Percentiles rank a stretch among this genome's conserved stretches.
Evolutionary conservation across 2,888 invertebrate species (phyloP).

Genomic region (Argyresthia goedartella): DNA sequence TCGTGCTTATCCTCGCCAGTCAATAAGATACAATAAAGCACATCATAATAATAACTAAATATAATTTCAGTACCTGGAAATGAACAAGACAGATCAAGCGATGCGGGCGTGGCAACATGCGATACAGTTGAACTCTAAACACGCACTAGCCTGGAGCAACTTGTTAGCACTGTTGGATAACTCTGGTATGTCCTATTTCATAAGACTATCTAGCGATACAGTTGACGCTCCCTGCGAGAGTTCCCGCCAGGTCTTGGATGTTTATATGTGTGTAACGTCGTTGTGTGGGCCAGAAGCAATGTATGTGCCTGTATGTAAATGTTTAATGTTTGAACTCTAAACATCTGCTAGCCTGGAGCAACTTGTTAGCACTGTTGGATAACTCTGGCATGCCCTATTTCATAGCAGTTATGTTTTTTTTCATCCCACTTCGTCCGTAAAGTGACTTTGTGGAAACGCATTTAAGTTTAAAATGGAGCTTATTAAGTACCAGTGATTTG

Average conservation of each 20-base stretch:
- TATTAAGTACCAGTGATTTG: too few relatives aligned
- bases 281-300: too few relatives aligned
- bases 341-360: conserved; percentile 93
- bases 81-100: conserved; percentile 80
- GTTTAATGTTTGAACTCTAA: conserved; percentile 82
- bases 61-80: conserved; percentile 79
- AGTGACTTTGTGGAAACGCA: too few relatives aligned
- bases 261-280: too few relatives aligned
- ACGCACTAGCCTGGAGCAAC: conserved; percentile 93
- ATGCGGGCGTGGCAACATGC: conserved; percentile 87
- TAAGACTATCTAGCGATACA: not conserved
- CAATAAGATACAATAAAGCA: too few relatives aligned
- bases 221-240: too few relatives aligned
- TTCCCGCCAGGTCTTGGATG: too few relatives aligned
- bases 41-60: not conserved
- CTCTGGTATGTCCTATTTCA: conserved; percentile 48
- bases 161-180: conserved; percentile 87
- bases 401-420: too few relatives aligned
- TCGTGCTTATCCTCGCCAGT: too few relatives aligned
- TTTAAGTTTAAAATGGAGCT: too few relatives aligned
- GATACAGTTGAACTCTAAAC: conserved; percentile 80
- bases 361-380: conserved; percentile 87
- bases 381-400: conserved; percentile 65
- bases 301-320: too few relatives aligned
- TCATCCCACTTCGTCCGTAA: too few relatives aligned